Evolutionary conservation across 2,797 vertebrate genomes (phyloP).

Genomic region (Sebastes alutus): DNA sequence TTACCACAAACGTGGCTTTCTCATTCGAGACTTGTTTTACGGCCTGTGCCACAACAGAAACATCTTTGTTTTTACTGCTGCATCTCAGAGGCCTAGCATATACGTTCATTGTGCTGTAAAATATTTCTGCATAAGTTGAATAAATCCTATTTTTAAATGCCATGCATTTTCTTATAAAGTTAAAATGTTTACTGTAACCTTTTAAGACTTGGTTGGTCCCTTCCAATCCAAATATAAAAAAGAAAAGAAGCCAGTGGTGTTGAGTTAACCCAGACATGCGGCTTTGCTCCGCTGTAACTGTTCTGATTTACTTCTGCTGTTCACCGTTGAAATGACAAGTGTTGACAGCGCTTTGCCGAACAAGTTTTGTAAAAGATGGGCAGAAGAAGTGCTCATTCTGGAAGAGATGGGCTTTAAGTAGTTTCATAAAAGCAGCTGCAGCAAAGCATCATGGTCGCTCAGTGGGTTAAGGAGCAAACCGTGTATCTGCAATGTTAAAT

Average conservation of each 20-base stretch:
- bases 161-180: not conserved
- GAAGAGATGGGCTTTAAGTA: not conserved
- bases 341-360: not conserved
- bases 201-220: not conserved
- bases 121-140: not conserved
- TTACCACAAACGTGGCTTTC: not conserved
- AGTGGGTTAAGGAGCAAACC: slow-evolving; percentile 48
- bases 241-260: not conserved
- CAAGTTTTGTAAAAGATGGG: not conserved
- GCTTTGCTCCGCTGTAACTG: not conserved
- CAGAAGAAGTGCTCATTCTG: not conserved
- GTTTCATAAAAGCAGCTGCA: slow-evolving; percentile 13
- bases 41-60: not conserved
- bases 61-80: not conserved
- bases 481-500: slow-evolving; percentile 48
- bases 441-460: slow-evolving; percentile 1
- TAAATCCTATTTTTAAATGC: not conserved
- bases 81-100: not conserved
- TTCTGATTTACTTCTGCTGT: slow-evolving; percentile 5
- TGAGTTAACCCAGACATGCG: not conserved
- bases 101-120: not conserved
- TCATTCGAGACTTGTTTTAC: not conserved
- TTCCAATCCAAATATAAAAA: not conserved
- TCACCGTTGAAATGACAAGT: not conserved
- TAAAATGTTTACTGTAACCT: not conserved